Evolutionary conservation across 2,797 vertebrate species (phyloP), one percentile per base, ranked within the genome.

Genomic region (Clarias fuscus): DNA sequence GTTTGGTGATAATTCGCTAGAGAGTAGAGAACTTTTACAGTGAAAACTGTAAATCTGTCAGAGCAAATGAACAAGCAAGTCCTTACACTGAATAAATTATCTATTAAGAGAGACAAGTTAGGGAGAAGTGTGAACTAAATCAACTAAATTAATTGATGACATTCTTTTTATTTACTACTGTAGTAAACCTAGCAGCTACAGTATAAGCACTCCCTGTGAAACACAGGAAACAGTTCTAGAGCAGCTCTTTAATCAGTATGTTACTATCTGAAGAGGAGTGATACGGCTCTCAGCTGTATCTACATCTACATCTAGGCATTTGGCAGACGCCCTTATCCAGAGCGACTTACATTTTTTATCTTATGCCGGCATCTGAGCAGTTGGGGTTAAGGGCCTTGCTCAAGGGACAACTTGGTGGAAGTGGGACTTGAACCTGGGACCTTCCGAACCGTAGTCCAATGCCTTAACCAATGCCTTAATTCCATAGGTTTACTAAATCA

Each of bases 1-100:
- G 40, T 75, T 65, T 79, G 61, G 61, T n/a, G 24, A 64, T 80
- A 80, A 80, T 65, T 80, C 33, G 61, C 37, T 80, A 14, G 22
- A 10, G 11, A 64, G 78, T 43, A 43, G 61, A 43, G 22, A 24
- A 64, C 77, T 24, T 79, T 40, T 79, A n/a, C 37, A 43, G 61
- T 18, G 22, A 80, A 80, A 64, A 37, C 22, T n/a, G 8, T n/a
- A 22, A 33, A 59, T 11, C 8, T 58, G n/a, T 33, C 27, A 1
- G 27, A 43, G 59, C 64, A 43, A n/a, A 17, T n/a, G 24, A 80
- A 64, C 37, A 64, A 22, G 13, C 11, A 37, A 64, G 24, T 65
- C 13, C 61, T 80, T 64, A 8, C 33, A 58, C 43, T 24, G 62
- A 85, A 78, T 78, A 67, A 78, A 77, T 77, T 33, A 56, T 20